A percentile compares a stretch with the other conserved stretches of the same genome.
Conservation (phyloP, 2,797 vertebrate genomes). For the Borostomias antarcticus region DNA sequence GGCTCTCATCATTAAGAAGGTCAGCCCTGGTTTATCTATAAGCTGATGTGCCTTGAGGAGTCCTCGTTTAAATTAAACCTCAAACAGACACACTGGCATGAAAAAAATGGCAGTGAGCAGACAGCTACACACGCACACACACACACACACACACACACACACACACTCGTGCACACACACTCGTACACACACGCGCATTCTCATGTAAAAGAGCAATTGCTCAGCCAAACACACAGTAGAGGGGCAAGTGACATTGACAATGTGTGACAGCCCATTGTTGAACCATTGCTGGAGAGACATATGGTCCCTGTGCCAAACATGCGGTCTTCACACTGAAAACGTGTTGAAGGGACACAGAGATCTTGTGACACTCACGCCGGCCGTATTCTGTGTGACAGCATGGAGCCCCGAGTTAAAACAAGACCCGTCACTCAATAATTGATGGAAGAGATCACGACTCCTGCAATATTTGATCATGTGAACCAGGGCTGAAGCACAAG, state of each 20-base stretch:
- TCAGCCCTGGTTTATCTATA: conserved; percentile 8
- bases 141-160: background rate
- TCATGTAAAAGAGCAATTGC: conserved; percentile 9
- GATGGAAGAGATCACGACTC: conserved; percentile 21
- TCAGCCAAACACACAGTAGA: background rate
- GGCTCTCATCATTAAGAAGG: background rate
- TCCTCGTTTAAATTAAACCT: background rate
- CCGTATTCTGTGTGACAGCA: conserved; percentile 21
- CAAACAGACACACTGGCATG: background rate
- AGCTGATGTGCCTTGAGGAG: background rate
- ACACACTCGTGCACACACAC: background rate
- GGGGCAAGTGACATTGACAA: conserved; percentile 25
- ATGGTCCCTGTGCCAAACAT: conserved; percentile 39
- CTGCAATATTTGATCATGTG: conserved; percentile 21
- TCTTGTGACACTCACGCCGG: conserved; percentile 46
- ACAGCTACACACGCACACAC: background rate
- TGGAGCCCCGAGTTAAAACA: conserved; percentile 48
- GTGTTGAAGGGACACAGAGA: conserved; percentile 27
- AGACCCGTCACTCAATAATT: conserved; percentile 42
- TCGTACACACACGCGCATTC: background rate
- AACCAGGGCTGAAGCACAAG: conserved; percentile 10
- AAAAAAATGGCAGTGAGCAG: background rate
- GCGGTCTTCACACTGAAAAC: conserved; percentile 38
- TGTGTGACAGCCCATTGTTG: conserved; percentile 27
- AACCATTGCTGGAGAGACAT: conserved; percentile 13